Base-by-base conservation (phyloP, 2,797 vertebrate species). In the Clarias fuscus region DNA sequence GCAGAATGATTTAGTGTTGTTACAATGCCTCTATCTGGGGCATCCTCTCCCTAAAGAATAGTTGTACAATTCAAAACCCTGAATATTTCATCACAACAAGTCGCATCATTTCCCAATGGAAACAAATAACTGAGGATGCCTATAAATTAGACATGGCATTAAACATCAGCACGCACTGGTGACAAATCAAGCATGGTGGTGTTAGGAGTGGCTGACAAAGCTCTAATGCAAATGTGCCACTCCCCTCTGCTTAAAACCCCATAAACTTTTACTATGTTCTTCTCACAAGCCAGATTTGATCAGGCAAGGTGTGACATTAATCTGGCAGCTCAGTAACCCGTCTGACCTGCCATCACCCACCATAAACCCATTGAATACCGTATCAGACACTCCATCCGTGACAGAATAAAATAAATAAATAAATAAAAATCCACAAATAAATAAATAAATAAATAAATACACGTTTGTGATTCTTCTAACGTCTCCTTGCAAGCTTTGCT, bases 31-130 rank as follows among this genome's bases (percentile, higher is more conserved):
- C 22, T 84, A 86, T 71, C 78, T 77, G 79, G 79, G 67, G 82
- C 85, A 91, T 91, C 86, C 70, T 70, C 87, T 83, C 85, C 90
- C 89, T 64, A 85, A 90, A 89, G 91, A 86, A 83, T 68, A 78
- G 75, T 62, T 77, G 71, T 70, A 82, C 79, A 85, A 90, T 68
- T 82, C 33, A 59, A 84, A 87, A 87, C 72, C 58, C 53, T 85
- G 62, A 92, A 91, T 92, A 89, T 89, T 91, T 91, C 18, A 89
- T 87, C 80, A 89, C 84, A 85, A 85, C 88, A 90, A 91, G 79
- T 89, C 17, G 67, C 85, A 86, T 56, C 65, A 72, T 91, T 76
- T 88, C 84, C 75, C 62, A 89, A 22, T 20, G 82, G 81, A 87
- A 87, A 81, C 83, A 91, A 89, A 91, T 89, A 37, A 90, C 89